Conservation (phyloP, 1,140 invertebrate genomes). For the Brachionus manjavacas region DNA sequence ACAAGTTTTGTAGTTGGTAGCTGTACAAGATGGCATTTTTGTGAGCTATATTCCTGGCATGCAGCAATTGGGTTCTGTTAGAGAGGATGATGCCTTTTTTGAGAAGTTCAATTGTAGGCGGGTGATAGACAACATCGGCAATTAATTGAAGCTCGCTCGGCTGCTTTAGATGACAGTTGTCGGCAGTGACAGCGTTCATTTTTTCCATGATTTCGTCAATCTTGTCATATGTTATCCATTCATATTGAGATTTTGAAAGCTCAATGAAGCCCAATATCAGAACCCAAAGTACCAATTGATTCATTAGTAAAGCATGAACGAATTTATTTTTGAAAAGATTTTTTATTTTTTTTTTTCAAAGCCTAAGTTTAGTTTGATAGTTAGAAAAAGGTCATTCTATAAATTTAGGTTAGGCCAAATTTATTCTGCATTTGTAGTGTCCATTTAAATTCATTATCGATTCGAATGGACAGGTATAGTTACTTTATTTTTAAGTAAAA, state of each 20-base stretch:
- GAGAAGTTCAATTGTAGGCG: slow-evolving; percentile 87
- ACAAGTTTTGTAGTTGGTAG: slow-evolving; percentile 71
- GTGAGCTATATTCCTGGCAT: slow-evolving; percentile 90
- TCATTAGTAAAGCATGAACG: neutral
- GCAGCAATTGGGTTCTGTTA: slow-evolving; percentile 82
- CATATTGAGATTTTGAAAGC: slow-evolving; percentile 63
- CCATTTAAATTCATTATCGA: neutral
- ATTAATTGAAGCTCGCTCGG: slow-evolving; percentile 77
- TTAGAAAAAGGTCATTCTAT: neutral
- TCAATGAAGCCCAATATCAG: neutral
- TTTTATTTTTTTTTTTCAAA: neutral
- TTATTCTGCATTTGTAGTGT: neutral
- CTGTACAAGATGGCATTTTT: slow-evolving; percentile 86
- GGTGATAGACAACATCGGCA: slow-evolving; percentile 75
- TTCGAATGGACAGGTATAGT: neutral
- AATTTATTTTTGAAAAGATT: neutral
- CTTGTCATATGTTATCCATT: slow-evolving; percentile 77
- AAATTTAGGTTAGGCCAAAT: slow-evolving; percentile 20
- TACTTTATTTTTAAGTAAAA: neutral
- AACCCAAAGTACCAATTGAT: neutral
- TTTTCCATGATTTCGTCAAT: slow-evolving; percentile 78
- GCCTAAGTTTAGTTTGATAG: neutral
- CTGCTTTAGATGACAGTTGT: slow-evolving; percentile 83
- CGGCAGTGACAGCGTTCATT: slow-evolving; percentile 70
- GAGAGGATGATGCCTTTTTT: slow-evolving; percentile 90